These are phyloP conservation scores for Troglohyphantes excavatus DNA, from an alignment of 2,888 invertebrate genomes.

Conservation along the genomic window DNA sequence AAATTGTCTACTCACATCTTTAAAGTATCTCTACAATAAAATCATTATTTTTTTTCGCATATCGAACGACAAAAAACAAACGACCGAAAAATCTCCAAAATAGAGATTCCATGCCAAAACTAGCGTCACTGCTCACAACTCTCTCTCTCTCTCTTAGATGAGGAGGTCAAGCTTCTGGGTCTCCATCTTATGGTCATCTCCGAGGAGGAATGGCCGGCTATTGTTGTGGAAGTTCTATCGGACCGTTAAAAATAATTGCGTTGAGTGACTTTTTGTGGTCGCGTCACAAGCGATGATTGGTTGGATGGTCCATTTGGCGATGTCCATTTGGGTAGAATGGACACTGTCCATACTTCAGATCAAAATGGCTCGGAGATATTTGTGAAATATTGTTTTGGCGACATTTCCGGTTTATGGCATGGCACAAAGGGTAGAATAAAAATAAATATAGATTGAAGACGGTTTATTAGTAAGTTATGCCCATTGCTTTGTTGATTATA, in stretches of 20 bases:
- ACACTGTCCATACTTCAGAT: background rate
- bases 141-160: background rate
- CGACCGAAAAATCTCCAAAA: no score
- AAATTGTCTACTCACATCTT: no score
- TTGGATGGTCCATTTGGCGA: background rate
- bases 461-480: no score
- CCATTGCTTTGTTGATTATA: no score
- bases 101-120: no score
- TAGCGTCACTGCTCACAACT: no score
- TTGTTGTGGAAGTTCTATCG: slow-evolving; percentile 32
- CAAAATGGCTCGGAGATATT: background rate
- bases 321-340: background rate
- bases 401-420: background rate
- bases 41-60: no score
- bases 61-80: no score
- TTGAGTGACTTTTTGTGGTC: slow-evolving; percentile 33
- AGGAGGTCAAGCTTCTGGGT: background rate
- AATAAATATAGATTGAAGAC: background rate
- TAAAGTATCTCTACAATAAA: no score
- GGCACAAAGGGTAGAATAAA: background rate
- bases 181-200: background rate
- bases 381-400: background rate
- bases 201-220: slow-evolving; percentile 21
- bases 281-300: slow-evolving; percentile 40
- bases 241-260: slow-evolving; percentile 58